Conservation (phyloP, 2,888 invertebrate species). For the Agrypnus murinus region DNA sequence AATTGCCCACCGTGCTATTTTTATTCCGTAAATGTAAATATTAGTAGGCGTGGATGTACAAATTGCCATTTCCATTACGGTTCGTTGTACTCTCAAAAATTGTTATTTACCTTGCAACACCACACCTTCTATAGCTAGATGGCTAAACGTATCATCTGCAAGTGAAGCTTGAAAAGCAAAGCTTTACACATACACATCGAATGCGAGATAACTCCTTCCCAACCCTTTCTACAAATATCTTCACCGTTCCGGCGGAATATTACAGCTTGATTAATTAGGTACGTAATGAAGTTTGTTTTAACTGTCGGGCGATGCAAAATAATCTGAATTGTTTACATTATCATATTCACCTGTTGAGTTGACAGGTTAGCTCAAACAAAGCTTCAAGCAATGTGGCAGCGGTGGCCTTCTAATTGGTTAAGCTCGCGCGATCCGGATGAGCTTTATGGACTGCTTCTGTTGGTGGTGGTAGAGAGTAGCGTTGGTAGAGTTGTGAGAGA, state of each 20-base stretch:
- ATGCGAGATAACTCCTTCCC: neutral
- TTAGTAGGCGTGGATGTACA: slow-evolving; percentile 34
- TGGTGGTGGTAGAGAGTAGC: no score
- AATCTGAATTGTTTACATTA: slow-evolving; percentile 51
- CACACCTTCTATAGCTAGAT: no score
- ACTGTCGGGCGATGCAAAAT: slow-evolving; percentile 35
- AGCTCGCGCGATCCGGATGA: slow-evolving; percentile 55
- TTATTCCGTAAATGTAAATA: slow-evolving; percentile 42
- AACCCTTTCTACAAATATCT: neutral
- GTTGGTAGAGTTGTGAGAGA: slow-evolving; percentile 1
- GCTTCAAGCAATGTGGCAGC: slow-evolving; percentile 37
- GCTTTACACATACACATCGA: neutral
- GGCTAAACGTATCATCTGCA: neutral
- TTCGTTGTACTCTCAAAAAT: slow-evolving; percentile 2
- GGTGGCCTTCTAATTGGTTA: slow-evolving; percentile 55
- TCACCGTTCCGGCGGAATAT: neutral
- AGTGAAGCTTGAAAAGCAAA: neutral
- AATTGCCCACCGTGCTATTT: slow-evolving; percentile 54
- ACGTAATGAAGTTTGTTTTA: slow-evolving; percentile 35
- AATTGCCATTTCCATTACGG: slow-evolving; percentile 27
- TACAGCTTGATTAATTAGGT: slow-evolving; percentile 25
- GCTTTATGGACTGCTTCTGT: slow-evolving; percentile 49
- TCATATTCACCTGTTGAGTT: slow-evolving; percentile 57
- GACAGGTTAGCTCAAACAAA: slow-evolving; percentile 52
- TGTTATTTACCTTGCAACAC: slow-evolving; percentile 7